Percentiles rank a stretch among this genome's conserved stretches.
These are phyloP conservation scores for Myxocyprinus asiaticus DNA, from an alignment of 2,113 vertebrate genomes.

Conservation along the genomic window DNA sequence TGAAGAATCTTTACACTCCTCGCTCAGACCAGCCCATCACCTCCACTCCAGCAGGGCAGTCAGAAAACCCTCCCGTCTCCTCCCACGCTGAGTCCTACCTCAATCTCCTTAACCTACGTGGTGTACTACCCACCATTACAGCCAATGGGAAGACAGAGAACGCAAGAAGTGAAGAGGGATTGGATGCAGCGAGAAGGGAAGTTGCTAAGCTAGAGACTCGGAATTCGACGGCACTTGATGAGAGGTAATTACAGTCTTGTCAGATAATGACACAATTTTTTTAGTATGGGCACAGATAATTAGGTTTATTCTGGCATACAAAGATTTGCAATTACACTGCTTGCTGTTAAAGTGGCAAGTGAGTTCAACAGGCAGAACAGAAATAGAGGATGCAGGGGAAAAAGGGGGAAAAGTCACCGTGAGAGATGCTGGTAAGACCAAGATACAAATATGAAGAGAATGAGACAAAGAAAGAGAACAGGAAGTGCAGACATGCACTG, in stretches of 20 bases:
- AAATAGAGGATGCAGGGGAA: background rate
- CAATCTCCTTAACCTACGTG: conserved; percentile 75
- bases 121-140: conserved; percentile 45
- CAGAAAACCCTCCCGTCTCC: conserved; percentile 59
- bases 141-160: conserved; percentile 56
- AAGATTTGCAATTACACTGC: background rate
- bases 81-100: conserved; percentile 76
- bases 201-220: conserved; percentile 53
- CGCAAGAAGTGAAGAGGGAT: conserved; percentile 63
- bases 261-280: background rate
- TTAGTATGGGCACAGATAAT: background rate
- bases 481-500: too few relatives aligned
- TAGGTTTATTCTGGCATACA: background rate
- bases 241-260: conserved; percentile 72
- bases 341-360: background rate
- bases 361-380: background rate
- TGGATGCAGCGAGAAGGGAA: conserved; percentile 56
- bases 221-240: conserved; percentile 65
- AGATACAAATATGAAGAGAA: too few relatives aligned
- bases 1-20: conserved; percentile 82
- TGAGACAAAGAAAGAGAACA: too few relatives aligned
- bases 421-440: too few relatives aligned
- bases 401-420: too few relatives aligned
- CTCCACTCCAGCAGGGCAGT: conserved; percentile 73
- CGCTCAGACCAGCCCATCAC: conserved; percentile 74